Evolutionary conservation across 2,113 vertebrate genomes (phyloP).

Genomic region (Hystrix cristata): DNA sequence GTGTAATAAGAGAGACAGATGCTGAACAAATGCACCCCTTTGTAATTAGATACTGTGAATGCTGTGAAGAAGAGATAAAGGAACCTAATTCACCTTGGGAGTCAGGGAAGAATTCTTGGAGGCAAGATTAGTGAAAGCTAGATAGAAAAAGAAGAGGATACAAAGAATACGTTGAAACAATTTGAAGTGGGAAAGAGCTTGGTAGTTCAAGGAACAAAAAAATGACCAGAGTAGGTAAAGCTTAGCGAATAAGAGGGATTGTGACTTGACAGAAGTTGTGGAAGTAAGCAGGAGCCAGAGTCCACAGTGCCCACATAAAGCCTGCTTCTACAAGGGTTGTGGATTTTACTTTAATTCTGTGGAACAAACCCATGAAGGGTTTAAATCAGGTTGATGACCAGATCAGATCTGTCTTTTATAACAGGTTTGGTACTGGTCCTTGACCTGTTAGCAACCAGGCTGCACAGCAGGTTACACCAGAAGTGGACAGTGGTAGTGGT

Average conservation of each 20-base stretch:
- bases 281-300: background rate
- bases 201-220: background rate
- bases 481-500: background rate
- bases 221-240: background rate
- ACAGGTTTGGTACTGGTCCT: background rate
- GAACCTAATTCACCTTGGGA: background rate
- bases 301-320: background rate
- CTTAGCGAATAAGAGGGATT: background rate
- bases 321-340: background rate
- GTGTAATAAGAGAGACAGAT: background rate
- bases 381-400: background rate
- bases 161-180: background rate
- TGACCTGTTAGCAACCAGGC: background rate
- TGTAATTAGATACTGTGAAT: constrained; percentile 11
- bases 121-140: background rate
- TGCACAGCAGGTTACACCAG: background rate
- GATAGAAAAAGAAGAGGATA: background rate
- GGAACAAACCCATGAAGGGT: background rate
- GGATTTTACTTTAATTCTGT: background rate
- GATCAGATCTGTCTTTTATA: background rate
- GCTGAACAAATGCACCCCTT: background rate
- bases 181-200: background rate
- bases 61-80: background rate
- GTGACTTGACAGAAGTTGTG: background rate
- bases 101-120: background rate